phyloP scores from a whole-genome alignment of 2,888 invertebrate genomes.

The Tipula unca region DNA sequence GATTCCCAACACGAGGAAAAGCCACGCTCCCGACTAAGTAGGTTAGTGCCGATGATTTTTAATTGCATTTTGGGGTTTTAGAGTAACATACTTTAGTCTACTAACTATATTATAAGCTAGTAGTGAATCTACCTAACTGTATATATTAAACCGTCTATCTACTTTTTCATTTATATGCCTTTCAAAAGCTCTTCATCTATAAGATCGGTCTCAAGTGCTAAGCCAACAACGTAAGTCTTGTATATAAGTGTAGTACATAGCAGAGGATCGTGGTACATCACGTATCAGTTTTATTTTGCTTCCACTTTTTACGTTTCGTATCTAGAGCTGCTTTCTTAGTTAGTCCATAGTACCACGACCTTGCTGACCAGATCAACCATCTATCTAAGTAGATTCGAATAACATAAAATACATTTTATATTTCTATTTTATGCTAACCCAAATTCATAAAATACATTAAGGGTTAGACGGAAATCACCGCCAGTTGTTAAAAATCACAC shows the following conservation, averaged over 20 bases:
- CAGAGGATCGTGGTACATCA: not conserved
- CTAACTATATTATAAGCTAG: not conserved
- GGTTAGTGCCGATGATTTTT: conserved; percentile 40
- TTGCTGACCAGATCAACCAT: not conserved
- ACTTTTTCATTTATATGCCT: not conserved
- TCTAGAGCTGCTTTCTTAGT: not conserved
- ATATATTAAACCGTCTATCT: not conserved
- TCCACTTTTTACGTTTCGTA: conserved; percentile 1
- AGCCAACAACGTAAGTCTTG: conserved; percentile 43
- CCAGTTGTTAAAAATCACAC: conserved; percentile 42
- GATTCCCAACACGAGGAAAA: conserved; percentile 46
- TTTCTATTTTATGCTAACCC: not conserved
- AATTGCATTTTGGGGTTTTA: not conserved
- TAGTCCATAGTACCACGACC: not conserved
- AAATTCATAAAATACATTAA: conserved; percentile 31
- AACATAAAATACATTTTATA: not conserved
- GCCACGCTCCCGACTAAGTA: conserved; percentile 50
- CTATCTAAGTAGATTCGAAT: not conserved
- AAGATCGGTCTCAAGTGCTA: conserved; percentile 35
- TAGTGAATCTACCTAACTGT: not conserved
- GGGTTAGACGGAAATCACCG: conserved; percentile 68
- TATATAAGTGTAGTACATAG: conserved; percentile 19
- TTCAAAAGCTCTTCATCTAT: conserved; percentile 22
- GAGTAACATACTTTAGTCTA: not conserved
- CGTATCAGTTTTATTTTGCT: not conserved